Evolutionary conservation across 2,888 invertebrate species (phyloP), one percentile per base, ranked within the genome.

Genomic region (Drosophila rubida): DNA sequence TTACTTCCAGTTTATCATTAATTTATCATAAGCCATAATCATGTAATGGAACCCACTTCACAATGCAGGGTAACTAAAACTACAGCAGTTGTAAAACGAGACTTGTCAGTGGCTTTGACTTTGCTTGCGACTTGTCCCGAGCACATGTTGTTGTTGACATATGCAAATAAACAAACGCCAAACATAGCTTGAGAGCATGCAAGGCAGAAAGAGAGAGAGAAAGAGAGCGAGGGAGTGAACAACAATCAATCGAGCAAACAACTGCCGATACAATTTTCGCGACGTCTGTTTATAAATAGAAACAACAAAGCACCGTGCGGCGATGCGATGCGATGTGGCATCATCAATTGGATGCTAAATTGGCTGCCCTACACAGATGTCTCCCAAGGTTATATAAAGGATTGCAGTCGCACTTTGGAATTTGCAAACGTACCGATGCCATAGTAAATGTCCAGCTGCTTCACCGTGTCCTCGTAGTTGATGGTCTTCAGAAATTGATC

Each of bases 361-460:
- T 84, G 81, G 64, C 69, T 71, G 75, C 67, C 80, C 78, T 78
- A 75, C 67, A 72, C 60, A 60, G 53, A 25, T 59, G 64, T 14
- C 58, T 22, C 67, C 69, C 86, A 85, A 86, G 83, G 82, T 82
- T 82, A 82, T 80, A 69, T 85, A 82, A 83, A 80, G 41, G 59
- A 69, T 53, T 65, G 51, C 63, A 60, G 5, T 9, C 42, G 19
- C 51, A 14, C 19, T 25, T 19, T 32, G 32, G 14, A 14, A 41
- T 46, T 32, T 11, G n/a, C 32, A 32, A 30, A 78, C 92, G 92
- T 93, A 97, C 98, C 97, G 87, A 97, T 96, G 85, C 97, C 97
- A 94, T 98, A 98, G 91, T 97, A 98, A 87, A 96, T 96, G 92
- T 98, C 97, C 66, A 98, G 93, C 90, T 97, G 97, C 74, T 95